Evolutionary conservation across 1,140 invertebrate genomes (phyloP).

Genomic region (Neodiprion pinetum): DNA sequence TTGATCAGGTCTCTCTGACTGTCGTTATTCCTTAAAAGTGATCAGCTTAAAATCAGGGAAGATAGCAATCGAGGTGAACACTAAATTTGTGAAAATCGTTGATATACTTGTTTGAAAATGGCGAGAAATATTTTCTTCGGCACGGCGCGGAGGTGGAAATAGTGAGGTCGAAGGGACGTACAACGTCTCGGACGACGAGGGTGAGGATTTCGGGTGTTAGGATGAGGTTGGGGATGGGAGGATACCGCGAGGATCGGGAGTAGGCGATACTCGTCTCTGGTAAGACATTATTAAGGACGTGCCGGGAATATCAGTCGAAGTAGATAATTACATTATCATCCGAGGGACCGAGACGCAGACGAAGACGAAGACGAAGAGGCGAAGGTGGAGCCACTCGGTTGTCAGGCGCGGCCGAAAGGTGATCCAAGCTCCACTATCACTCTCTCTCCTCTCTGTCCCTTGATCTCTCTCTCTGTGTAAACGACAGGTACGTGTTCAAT

Average conservation of each 20-base stretch:
- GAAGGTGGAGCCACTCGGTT: neutral
- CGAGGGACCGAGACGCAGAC: conserved; percentile 4
- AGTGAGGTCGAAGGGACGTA: no score
- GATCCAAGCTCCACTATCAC: no score
- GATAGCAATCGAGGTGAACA: no score
- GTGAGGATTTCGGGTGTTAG: neutral
- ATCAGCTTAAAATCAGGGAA: no score
- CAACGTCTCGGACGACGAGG: no score
- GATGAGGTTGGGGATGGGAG: neutral
- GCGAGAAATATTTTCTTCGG: no score
- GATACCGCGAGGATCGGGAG: conserved; percentile 1
- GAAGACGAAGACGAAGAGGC: conserved; percentile 2
- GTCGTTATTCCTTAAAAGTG: no score
- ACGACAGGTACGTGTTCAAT: neutral
- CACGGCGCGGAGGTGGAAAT: no score
- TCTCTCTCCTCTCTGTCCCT: neutral
- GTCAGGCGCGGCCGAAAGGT: neutral
- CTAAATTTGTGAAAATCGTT: no score
- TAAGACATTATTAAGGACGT: conserved; percentile 42
- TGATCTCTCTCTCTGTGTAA: neutral
- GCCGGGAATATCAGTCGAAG: conserved; percentile 29
- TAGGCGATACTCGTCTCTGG: conserved; percentile 32
- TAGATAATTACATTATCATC: conserved; percentile 38
- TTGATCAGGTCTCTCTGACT: no score
- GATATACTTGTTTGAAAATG: no score